Conservation (phyloP, 2,888 invertebrate genomes). For the Merodon equestris region DNA sequence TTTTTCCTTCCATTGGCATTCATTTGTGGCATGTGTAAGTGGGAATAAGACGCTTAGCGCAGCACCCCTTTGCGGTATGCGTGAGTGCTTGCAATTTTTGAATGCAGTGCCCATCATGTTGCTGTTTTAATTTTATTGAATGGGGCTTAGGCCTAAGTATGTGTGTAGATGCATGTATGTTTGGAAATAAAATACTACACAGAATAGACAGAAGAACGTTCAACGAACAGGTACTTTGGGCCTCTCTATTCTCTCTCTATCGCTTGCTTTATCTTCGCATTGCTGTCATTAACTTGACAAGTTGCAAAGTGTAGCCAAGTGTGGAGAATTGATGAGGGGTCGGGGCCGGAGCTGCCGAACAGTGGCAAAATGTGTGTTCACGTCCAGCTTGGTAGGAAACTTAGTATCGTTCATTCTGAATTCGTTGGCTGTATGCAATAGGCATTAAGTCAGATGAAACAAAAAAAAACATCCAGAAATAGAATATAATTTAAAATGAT, state of each 20-base stretch:
- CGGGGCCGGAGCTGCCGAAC: neutral
- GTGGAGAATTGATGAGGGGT: constrained; percentile 31
- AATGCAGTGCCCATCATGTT: constrained; percentile 18
- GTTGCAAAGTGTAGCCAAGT: constrained; percentile 55
- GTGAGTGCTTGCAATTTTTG: constrained; percentile 35
- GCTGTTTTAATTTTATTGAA: constrained; percentile 56
- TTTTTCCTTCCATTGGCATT: no score
- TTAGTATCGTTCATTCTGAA: constrained; percentile 24
- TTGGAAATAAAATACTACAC: no score
- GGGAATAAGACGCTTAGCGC: no score
- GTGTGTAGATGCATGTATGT: no score
- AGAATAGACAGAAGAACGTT: no score
- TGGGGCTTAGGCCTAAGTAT: constrained; percentile 24
- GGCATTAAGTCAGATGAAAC: constrained; percentile 44
- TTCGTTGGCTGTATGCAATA: constrained; percentile 34
- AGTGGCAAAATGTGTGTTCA: constrained; percentile 31
- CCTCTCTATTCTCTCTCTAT: constrained; percentile 29
- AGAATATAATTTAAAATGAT: constrained; percentile 55
- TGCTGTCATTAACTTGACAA: constrained; percentile 62
- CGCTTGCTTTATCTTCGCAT: no score
- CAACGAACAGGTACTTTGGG: constrained; percentile 56
- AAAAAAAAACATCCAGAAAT: constrained; percentile 58
- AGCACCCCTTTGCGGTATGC: neutral
- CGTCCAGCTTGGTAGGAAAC: constrained; percentile 16
- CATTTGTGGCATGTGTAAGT: no score